Base-by-base conservation (phyloP, 1,140 invertebrate species). In the Musca domestica region DNA sequence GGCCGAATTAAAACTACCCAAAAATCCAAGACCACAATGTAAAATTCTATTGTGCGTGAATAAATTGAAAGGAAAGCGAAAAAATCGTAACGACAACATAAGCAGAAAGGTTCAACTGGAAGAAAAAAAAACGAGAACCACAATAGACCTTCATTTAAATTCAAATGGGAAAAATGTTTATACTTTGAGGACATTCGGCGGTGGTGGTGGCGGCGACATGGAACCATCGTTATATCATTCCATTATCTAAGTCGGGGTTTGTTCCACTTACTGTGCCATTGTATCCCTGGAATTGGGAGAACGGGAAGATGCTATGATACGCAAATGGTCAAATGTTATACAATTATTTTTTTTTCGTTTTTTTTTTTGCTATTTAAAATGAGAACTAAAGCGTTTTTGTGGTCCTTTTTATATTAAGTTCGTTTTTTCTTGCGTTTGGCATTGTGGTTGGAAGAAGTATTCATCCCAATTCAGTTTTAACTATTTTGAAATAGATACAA, bases 101-200 rank as follows among this genome's bases (percentile, higher is more conserved):
- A 41, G 34, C 34, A 41, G 48, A 51, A 51, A 51, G 17, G 48
- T 51, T 17, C 20, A 22, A 51, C 17, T 14, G n/a, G 20, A 56
- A 56, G 23, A 15, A 14, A 56, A 25, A 4, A 56, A 25, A 25
- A 56, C 14, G 27, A 54, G 41, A 61, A 61, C 56, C 56, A 61
- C 56, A 61, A 61, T 61, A 61, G 56, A 61, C 56, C 56, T 61
- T 61, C 56, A 61, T 61, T 61, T 61, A 61, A 61, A 61, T 61
- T 61, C 30, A 61, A 61, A 61, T 61, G 34, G 25, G 34, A 61
- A 61, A 41, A 41, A 41, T 41, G 34, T 41, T 41, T 41, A 41
- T 41, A 41, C 34, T 41, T 41, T 12, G 34, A 41, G 34, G 34
- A 41, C 34, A 41, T 41, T 41, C 12, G 10, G 34, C 34, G 6